Conservation (phyloP, 2,797 vertebrate genomes). For the Psittacula derbiana region DNA sequence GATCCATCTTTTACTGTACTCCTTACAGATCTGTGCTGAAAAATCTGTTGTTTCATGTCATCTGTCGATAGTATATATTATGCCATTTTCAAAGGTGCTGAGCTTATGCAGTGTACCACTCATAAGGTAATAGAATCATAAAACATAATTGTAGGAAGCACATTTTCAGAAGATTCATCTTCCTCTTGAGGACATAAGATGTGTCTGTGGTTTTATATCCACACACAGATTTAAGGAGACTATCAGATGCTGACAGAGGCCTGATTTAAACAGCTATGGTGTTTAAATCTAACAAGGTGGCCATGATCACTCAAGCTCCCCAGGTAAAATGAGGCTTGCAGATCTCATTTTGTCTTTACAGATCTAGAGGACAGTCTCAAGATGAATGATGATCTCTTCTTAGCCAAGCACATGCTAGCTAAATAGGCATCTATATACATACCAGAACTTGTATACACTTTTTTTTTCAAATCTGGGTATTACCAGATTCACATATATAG, state of each 20-base stretch:
- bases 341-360: not conserved
- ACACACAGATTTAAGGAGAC: constrained; percentile 37
- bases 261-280: constrained; percentile 44
- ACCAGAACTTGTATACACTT: not conserved
- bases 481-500: not conserved
- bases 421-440: not conserved
- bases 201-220: constrained; percentile 33
- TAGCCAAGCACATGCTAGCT: not conserved
- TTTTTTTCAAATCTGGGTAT: not conserved
- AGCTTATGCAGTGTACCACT: constrained; percentile 33
- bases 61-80: constrained; percentile 23
- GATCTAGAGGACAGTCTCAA: not conserved
- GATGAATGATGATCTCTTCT: not conserved
- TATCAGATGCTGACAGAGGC: constrained; percentile 29
- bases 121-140: constrained; percentile 59
- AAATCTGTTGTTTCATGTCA: constrained; percentile 15
- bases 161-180: constrained; percentile 52
- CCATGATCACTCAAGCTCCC: constrained; percentile 5
- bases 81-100: constrained; percentile 45
- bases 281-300: constrained; percentile 22
- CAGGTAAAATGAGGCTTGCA: constrained; percentile 5
- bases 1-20: not conserved
- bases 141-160: constrained; percentile 59
- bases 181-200: not conserved
- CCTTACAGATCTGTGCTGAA: not conserved